Evolutionary conservation across 1,140 invertebrate genomes (phyloP).

Genomic region (Planococcus citri): DNA sequence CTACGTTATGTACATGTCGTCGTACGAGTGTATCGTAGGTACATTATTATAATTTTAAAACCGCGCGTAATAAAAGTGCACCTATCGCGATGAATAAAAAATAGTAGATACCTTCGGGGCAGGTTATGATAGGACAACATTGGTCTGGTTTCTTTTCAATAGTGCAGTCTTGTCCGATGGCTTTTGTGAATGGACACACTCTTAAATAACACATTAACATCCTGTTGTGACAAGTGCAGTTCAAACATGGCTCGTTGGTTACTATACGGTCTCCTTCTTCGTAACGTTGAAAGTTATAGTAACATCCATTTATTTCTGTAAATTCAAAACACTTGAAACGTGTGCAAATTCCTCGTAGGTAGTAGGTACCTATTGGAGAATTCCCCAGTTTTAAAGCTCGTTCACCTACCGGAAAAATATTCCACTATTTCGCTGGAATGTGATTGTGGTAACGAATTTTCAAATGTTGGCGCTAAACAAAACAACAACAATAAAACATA

Average conservation of each 20-base stretch:
- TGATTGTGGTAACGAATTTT: background rate
- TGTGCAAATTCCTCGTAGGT: too few relatives aligned
- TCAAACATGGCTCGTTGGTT: conserved; percentile 87
- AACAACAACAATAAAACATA: too few relatives aligned
- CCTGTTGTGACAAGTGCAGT: conserved; percentile 86
- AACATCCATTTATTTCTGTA: conserved; percentile 54
- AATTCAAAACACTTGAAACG: background rate
- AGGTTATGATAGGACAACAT: conserved; percentile 84
- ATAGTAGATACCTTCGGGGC: conserved; percentile 60
- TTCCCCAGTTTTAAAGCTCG: too few relatives aligned
- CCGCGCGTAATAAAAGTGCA: background rate
- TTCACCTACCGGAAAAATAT: background rate
- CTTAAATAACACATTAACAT: conserved; percentile 91
- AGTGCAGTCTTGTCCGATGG: conserved; percentile 79
- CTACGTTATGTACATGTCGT: conserved; percentile 21
- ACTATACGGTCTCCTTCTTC: conserved; percentile 82
- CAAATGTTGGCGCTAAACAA: background rate
- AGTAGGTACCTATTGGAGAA: too few relatives aligned
- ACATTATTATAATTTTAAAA: too few relatives aligned
- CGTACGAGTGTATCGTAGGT: conserved; percentile 18
- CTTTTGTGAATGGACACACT: conserved; percentile 85
- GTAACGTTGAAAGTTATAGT: conserved; percentile 88
- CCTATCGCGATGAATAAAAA: background rate
- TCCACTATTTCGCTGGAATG: background rate
- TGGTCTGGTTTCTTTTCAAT: conserved; percentile 80